A percentile compares a stretch with the other conserved stretches of the same genome.
Conservation (phyloP, 2,888 invertebrate species). For the Anodontia alba region DNA sequence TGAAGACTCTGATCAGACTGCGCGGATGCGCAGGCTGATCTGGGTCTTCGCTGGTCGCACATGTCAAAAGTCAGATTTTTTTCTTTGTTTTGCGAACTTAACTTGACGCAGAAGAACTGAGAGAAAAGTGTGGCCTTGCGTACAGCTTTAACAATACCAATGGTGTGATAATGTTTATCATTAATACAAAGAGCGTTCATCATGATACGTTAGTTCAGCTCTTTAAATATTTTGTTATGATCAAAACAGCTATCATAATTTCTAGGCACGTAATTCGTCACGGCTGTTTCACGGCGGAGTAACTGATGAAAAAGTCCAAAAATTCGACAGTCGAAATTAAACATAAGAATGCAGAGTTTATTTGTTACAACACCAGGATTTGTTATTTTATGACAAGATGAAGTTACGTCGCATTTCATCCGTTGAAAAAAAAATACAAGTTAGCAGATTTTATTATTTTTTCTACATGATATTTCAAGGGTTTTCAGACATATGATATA, state of each 20-base stretch:
- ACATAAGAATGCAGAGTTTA: constrained; percentile 5
- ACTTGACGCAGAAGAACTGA: no score
- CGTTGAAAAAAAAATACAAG: background rate
- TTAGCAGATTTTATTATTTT: no score
- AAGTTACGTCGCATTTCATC: background rate
- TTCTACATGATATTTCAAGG: no score
- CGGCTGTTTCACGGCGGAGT: background rate
- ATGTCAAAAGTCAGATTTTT: no score
- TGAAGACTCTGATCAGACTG: no score
- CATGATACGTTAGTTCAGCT: background rate
- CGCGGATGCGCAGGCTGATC: no score
- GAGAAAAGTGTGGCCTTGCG: no score
- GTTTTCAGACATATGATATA: no score
- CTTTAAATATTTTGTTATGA: constrained; percentile 13
- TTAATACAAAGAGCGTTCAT: constrained; percentile 17
- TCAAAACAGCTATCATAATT: constrained; percentile 18
- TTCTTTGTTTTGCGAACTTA: no score
- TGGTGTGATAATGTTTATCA: constrained; percentile 1
- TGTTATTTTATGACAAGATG: constrained; percentile 16
- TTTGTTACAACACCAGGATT: constrained; percentile 5
- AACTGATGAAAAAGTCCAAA: constrained; percentile 2
- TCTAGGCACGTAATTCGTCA: constrained; percentile 10
- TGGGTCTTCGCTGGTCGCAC: no score
- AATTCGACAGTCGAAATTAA: background rate
- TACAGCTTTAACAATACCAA: background rate